phyloP scores from a whole-genome alignment of 37 sponge, comb jelly and placozoan species.

The Aphrocallistes beatrix region DNA sequence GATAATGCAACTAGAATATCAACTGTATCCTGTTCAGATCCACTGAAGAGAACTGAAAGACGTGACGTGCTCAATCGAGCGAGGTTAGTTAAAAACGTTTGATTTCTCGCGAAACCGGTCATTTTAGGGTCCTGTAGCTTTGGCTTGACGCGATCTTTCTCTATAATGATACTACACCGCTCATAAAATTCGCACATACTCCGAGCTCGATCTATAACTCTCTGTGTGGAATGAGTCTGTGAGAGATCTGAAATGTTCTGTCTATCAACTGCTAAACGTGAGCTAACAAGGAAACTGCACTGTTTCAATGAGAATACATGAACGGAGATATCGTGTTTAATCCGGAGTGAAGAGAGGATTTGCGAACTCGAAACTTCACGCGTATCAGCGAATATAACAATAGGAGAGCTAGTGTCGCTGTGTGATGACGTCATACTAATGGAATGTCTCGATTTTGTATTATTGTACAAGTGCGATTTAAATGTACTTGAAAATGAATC shows the following conservation, averaged over 20 bases:
- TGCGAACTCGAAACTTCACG: background rate
- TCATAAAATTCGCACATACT: background rate
- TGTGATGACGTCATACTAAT: background rate
- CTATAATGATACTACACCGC: background rate
- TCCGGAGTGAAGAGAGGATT: background rate
- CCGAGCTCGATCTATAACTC: background rate
- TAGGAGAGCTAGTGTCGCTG: background rate
- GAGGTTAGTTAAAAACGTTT: background rate
- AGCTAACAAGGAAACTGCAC: slow-evolving; percentile 5
- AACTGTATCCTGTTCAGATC: background rate
- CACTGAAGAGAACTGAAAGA: background rate
- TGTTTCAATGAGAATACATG: background rate
- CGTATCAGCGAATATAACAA: background rate
- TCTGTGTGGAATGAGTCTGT: background rate
- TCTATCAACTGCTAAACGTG: background rate
- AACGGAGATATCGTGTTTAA: background rate
- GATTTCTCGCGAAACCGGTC: background rate
- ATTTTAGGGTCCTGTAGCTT: background rate
- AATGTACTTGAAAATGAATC: background rate
- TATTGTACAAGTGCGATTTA: background rate
- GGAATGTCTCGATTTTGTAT: background rate
- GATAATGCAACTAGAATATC: background rate
- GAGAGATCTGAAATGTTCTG: background rate
- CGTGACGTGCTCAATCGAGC: background rate
- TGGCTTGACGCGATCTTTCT: background rate